phyloP scores from a whole-genome alignment of 2,888 invertebrate genomes.

The Clunio marinus region DNA sequence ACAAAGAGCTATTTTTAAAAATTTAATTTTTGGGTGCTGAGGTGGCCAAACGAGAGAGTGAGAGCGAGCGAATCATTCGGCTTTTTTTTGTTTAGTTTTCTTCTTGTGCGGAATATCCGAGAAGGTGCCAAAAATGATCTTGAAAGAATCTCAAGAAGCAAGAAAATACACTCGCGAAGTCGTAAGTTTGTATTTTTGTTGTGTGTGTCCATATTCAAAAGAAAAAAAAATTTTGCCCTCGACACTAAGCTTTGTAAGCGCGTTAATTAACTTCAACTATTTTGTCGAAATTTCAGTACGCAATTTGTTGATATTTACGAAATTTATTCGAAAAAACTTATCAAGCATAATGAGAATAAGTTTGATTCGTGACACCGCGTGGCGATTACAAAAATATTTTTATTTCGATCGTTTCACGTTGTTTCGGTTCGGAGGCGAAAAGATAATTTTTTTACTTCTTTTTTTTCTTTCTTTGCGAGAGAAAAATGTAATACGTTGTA shows the following conservation, averaged over 20 bases:
- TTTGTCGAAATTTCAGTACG: too few relatives aligned
- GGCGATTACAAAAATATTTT: slow-evolving; percentile 13
- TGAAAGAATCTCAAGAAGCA: slow-evolving; percentile 5
- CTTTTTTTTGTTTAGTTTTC: slow-evolving; percentile 9
- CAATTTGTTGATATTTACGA: background rate
- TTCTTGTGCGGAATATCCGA: slow-evolving; percentile 10
- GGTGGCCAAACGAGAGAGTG: slow-evolving; percentile 18
- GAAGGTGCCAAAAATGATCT: slow-evolving; percentile 28
- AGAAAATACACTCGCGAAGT: background rate
- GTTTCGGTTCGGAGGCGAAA: background rate
- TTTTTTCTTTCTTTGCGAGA: slow-evolving; percentile 5
- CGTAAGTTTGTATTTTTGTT: background rate
- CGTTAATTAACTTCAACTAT: too few relatives aligned
- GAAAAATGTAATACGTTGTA: slow-evolving; percentile 1
- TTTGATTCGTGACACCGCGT: background rate
- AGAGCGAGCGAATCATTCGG: slow-evolving; percentile 4
- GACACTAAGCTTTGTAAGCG: background rate
- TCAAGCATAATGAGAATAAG: background rate
- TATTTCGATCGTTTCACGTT: too few relatives aligned
- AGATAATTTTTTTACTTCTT: slow-evolving; percentile 22
- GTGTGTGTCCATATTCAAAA: background rate
- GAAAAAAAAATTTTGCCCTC: slow-evolving; percentile 14
- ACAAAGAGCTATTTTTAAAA: slow-evolving; percentile 36
- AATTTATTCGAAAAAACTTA: background rate
- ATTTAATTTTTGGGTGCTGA: slow-evolving; percentile 36